Base-by-base conservation (phyloP, 2,888 invertebrate species). In the Cryptocheilus praepositus region DNA sequence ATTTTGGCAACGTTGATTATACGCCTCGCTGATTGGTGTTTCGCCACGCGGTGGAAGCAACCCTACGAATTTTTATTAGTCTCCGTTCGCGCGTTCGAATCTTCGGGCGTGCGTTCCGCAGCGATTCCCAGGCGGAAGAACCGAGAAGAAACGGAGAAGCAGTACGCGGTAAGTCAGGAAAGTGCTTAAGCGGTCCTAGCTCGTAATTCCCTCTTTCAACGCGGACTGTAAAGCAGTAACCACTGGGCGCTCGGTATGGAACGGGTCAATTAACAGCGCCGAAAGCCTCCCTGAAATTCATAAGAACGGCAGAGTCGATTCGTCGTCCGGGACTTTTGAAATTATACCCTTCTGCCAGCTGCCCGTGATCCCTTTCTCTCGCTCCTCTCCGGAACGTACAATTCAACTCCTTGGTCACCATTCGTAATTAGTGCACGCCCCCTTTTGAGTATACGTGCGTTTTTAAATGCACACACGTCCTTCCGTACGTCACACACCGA, bases 1-100 rank as follows among this genome's bases (percentile, higher is more conserved):
- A 69, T 72, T 70, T 73, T 61, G 64, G 56, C 57, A 46, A 69
- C 67, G 67, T 45, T 85, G 85, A 86, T 85, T 86, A 85, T 84
- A 85, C 75, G 80, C 77, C 74, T 64, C 59, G 73, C 77, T 75
- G 81, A 81, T 79, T 81, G 76, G 81, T 61, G 76, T 81, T 74
- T 79, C 79, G 81, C 76, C 80, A 71, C 75, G 79, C 36, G 36
- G 36, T 36, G 36, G 36, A 59, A 63, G 71, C 49, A 74, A 67
- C 74, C 72, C 66, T 64, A 60, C 73, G 79, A 83, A 85, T 79
- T 79, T 82, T 82, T 81, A 83, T 81, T 78, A 81, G 63, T 7
- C 36, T 4, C 36, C 36, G 11, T 36, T 60, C 53, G 53, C 36
- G 45, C 45, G 28, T 16, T 46, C 21, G 11, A 51, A 11, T 46